phyloP scores from a whole-genome alignment of 2,888 invertebrate genomes.

The Drosophila neotestacea region DNA sequence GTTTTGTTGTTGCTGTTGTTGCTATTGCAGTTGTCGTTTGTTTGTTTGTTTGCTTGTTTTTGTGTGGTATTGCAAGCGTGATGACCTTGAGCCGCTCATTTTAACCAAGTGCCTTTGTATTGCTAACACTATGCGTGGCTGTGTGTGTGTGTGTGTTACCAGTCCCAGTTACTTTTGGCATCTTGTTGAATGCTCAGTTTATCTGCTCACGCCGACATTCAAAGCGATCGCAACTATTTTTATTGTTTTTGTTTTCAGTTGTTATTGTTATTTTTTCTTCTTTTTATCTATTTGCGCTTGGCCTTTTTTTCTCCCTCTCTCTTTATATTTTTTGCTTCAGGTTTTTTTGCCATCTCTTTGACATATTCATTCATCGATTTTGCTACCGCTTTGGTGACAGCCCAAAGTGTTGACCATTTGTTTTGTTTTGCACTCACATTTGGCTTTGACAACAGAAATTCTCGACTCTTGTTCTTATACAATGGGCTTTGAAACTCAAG shows the following conservation, averaged over 20 bases:
- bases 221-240: constrained; percentile 52
- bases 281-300: constrained; percentile 30
- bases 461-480: constrained; percentile 24
- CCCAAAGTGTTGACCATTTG: constrained; percentile 41
- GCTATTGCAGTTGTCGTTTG: constrained; percentile 35
- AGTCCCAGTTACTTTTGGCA: constrained; percentile 76
- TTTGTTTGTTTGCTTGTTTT: constrained; percentile 47
- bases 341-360: constrained; percentile 45
- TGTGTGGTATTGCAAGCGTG: constrained; percentile 77
- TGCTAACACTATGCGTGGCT: constrained; percentile 34
- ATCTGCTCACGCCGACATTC: constrained; percentile 46
- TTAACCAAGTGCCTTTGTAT: constrained; percentile 70
- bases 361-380: constrained; percentile 65
- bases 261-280: constrained; percentile 22
- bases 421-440: constrained; percentile 13
- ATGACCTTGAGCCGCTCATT: constrained; percentile 81
- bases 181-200: constrained; percentile 47
- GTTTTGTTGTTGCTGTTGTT: constrained; percentile 34
- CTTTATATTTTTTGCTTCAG: constrained; percentile 1
- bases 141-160: constrained; percentile 16
- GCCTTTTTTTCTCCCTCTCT: constrained; percentile 7
- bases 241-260: constrained; percentile 21
- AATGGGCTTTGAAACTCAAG: constrained; percentile 22
- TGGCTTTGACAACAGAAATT: constrained; percentile 32
- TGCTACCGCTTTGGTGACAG: constrained; percentile 46